These are phyloP conservation scores for Hyles lineata DNA, from an alignment of 2,888 invertebrate species.

Conservation along the genomic window DNA sequence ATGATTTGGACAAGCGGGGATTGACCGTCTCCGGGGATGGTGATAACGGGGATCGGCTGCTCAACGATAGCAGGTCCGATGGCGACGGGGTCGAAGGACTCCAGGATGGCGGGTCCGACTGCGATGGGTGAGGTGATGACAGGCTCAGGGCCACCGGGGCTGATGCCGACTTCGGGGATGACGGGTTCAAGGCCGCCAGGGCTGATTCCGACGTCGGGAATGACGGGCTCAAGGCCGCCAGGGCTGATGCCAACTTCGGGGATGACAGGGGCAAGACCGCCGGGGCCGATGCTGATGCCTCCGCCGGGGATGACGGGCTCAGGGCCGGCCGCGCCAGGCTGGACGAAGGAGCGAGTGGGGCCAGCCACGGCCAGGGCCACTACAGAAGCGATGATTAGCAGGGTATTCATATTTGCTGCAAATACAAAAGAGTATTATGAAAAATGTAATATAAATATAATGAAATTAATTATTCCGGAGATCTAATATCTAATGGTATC, in stretches of 20 bases:
- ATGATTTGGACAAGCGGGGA: conserved; percentile 53
- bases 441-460: background rate
- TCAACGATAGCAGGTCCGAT: conserved; percentile 38
- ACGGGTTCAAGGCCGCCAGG: conserved; percentile 40
- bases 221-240: conserved; percentile 46
- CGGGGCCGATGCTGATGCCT: conserved; percentile 32
- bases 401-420: conserved; percentile 47
- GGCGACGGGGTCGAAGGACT: conserved; percentile 37
- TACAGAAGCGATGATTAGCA: conserved; percentile 52
- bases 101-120: conserved; percentile 35
- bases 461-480: background rate
- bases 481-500: too few relatives aligned
- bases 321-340: conserved; percentile 39
- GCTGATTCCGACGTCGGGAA: conserved; percentile 37
- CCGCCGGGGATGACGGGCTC: conserved; percentile 32
- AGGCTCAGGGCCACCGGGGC: conserved; percentile 49
- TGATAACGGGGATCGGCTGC: conserved; percentile 45
- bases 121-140: conserved; percentile 38
- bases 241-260: conserved; percentile 34
- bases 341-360: conserved; percentile 44
- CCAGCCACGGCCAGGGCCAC: conserved; percentile 53
- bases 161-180: conserved; percentile 51
- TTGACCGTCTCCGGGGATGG: conserved; percentile 41
- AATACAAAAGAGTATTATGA: background rate
- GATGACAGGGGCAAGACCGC: conserved; percentile 36